These are phyloP conservation scores for Dasysyrphus albostriatus DNA, from an alignment of 2,888 invertebrate genomes.

Conservation along the genomic window DNA sequence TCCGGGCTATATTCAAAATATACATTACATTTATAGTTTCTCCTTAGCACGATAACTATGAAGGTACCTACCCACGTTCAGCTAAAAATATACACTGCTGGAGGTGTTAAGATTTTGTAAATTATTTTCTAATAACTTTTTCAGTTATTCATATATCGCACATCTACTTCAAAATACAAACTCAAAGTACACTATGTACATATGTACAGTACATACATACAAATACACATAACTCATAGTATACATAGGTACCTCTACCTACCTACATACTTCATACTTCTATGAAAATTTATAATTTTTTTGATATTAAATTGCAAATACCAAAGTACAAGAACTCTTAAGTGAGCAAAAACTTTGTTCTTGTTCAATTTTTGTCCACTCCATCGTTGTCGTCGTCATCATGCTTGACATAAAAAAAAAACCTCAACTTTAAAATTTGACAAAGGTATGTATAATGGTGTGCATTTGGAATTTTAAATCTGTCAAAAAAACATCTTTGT, in stretches of 20 bases:
- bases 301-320: slow-evolving; percentile 11
- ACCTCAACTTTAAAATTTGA: neutral
- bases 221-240: too few species aligned
- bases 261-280: neutral
- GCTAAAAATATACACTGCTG: neutral
- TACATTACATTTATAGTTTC: too few species aligned
- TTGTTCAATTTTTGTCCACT: neutral
- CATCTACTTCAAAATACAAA: neutral
- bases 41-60: too few species aligned
- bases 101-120: neutral
- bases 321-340: neutral
- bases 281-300: neutral
- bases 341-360: neutral
- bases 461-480: slow-evolving; percentile 14
- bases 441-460: neutral
- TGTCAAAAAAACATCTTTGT: neutral
- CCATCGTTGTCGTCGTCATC: neutral
- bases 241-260: too few species aligned
- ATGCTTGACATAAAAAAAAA: neutral
- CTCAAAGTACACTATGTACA: neutral
- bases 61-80: too few species aligned
- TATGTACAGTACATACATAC: too few species aligned
- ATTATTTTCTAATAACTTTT: neutral
- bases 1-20: too few species aligned
- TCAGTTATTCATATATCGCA: neutral